Conservation (phyloP, 2,797 vertebrate genomes). For the Typhlichthys subterraneus region DNA sequence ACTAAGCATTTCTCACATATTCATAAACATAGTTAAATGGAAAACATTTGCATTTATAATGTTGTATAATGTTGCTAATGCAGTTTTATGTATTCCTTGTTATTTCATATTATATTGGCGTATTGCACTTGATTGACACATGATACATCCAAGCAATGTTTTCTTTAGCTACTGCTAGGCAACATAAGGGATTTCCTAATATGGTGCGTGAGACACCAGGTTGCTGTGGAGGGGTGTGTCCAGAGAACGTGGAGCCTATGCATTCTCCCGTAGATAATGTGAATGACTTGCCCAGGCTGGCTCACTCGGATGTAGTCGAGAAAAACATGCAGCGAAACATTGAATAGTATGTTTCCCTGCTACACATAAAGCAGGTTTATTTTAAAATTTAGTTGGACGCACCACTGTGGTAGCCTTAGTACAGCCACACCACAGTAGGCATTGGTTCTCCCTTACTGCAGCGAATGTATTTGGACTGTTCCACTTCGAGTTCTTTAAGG, state of each 20-base stretch:
- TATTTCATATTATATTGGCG: neutral
- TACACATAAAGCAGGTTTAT: conserved; percentile 16
- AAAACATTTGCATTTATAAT: conserved; percentile 1
- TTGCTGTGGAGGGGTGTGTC: conserved; percentile 66
- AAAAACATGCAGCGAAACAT: conserved; percentile 8
- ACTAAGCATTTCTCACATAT: conserved; percentile 34
- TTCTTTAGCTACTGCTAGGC: conserved; percentile 63
- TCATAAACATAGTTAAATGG: neutral
- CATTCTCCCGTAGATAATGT: conserved; percentile 19
- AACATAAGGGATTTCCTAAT: conserved; percentile 78
- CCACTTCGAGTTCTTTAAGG: conserved; percentile 55
- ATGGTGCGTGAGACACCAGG: conserved; percentile 60
- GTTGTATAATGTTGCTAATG: neutral
- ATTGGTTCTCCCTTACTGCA: conserved; percentile 57
- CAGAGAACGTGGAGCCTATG: conserved; percentile 47
- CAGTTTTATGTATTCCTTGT: too few relatives aligned
- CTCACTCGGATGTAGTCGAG: conserved; percentile 10
- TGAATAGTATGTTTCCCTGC: neutral
- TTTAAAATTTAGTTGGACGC: neutral
- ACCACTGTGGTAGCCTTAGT: conserved; percentile 9
- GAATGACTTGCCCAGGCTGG: conserved; percentile 11
- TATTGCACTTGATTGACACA: neutral
- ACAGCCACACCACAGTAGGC: conserved; percentile 6
- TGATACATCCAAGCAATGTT: conserved; percentile 52
- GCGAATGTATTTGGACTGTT: conserved; percentile 67